A percentile compares a stretch with the other conserved stretches of the same genome.
Conservation (phyloP, 1,140 invertebrate genomes). For the Drosophila kurseongensis region DNA sequence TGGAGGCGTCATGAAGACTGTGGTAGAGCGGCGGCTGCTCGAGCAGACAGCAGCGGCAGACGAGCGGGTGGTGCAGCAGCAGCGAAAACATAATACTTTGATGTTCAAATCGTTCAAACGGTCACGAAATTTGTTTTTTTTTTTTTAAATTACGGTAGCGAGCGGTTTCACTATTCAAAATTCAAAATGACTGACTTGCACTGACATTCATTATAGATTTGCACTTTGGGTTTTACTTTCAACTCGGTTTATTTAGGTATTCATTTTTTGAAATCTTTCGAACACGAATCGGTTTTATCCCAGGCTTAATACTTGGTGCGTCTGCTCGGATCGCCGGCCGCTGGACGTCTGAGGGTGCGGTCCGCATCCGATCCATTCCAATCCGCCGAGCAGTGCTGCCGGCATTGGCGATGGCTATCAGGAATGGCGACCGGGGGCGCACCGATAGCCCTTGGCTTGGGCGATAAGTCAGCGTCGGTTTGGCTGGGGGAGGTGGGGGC, state of each 20-base stretch:
- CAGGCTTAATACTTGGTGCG: conserved; percentile 34
- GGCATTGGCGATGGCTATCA: conserved; percentile 45
- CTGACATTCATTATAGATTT: conserved; percentile 9
- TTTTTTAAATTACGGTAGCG: neutral
- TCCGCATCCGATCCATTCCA: conserved; percentile 16
- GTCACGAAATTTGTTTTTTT: neutral
- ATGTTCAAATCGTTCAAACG: neutral
- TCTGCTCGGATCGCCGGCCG: conserved; percentile 59
- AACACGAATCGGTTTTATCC: conserved; percentile 6
- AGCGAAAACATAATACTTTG: conserved; percentile 74
- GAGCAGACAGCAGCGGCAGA: conserved; percentile 72
- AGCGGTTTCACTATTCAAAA: neutral
- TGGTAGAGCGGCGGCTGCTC: conserved; percentile 66
- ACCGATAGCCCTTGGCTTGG: conserved; percentile 53
- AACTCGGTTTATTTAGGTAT: neutral
- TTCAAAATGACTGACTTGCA: neutral
- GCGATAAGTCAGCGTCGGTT: conserved; percentile 29
- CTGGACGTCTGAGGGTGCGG: conserved; percentile 56
- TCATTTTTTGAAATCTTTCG: neutral
- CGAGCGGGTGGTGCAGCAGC: conserved; percentile 38
- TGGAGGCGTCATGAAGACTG: conserved; percentile 51
- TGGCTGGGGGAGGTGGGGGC: conserved; percentile 24
- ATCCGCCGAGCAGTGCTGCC: conserved; percentile 5
- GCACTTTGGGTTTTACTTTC: neutral
- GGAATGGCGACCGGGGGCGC: conserved; percentile 48